Evolutionary conservation across 2,888 invertebrate species (phyloP), one percentile per base, ranked within the genome.

Genomic region (Amphipoea oculea): DNA sequence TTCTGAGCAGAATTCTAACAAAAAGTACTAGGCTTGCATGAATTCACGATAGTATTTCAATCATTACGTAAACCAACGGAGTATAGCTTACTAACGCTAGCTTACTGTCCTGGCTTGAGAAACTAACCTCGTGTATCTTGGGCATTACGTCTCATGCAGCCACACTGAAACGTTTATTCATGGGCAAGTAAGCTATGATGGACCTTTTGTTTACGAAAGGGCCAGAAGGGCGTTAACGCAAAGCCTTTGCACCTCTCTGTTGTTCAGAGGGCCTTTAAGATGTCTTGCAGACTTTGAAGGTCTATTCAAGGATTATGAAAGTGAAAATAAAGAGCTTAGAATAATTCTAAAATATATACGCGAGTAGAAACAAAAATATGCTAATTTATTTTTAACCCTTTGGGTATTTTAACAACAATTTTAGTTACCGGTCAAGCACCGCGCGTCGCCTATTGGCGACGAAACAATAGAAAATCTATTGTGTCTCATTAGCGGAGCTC

Each of bases 121-220:
- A 63, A 12, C 7, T 36, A 63, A 5, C 1, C 1, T 60, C 60
- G n/a, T 60, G 60, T 62, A 14, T 62, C 29, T 63, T 17, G 17
- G 63, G 17, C 17, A 23, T 20, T 54, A 42, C 40, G 54, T 80
- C 63, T 40, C 63, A 63, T 72, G 40, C 74, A 57, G 0, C 20
- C 45, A 48, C 20, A 70, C 45, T 65, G 54, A 69, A 69, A 54
- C 54, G 62, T 63, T 78, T 54, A 78, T 78, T 78, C 79, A 79
- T 36, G 78, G n/a, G 63, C 65, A 80, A 65, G 54, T 65, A 23
- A 79, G 80, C 80, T 70, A 54, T 80, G 80, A 80, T 71, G 63
- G 54, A 51, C 42, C 73, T 67, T 81, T 81, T 81, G 81, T 73
- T 67, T 67, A 65, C 54, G 65, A 65, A 71, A 54, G 63, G 54